These are phyloP conservation scores for Papilio aristodemus DNA, from an alignment of 1,140 invertebrate genomes.

Conservation along the genomic window DNA sequence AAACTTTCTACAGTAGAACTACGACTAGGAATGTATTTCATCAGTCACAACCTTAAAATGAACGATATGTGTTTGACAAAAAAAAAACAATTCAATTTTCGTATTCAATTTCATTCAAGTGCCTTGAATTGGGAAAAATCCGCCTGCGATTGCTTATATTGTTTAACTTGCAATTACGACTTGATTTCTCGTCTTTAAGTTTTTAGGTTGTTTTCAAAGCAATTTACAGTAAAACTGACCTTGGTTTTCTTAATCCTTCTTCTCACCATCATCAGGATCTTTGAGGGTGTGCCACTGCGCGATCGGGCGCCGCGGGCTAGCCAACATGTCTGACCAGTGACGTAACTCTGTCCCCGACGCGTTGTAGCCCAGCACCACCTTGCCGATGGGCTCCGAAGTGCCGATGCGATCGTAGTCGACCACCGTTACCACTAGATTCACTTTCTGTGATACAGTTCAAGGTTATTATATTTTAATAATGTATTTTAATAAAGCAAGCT, in stretches of 20 bases:
- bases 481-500: background rate
- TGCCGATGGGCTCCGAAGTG: slow-evolving; percentile 99
- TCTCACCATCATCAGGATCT: slow-evolving; percentile 96
- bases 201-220: too few relatives aligned
- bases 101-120: too few relatives aligned
- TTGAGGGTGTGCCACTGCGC: slow-evolving; percentile 99
- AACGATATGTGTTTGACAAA: too few relatives aligned
- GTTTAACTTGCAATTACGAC: too few relatives aligned
- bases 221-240: slow-evolving; percentile 29
- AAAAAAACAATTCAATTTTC: too few relatives aligned
- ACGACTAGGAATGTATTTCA: too few relatives aligned
- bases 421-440: slow-evolving; percentile 98
- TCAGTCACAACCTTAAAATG: slow-evolving; percentile 28
- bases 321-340: slow-evolving; percentile 99
- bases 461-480: slow-evolving; percentile 27
- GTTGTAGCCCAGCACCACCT: slow-evolving; percentile 97
- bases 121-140: too few relatives aligned
- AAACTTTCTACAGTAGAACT: too few relatives aligned
- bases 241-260: slow-evolving; percentile 86
- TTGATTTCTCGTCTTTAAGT: too few relatives aligned
- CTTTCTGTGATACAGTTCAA: slow-evolving; percentile 91
- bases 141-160: too few relatives aligned
- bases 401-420: slow-evolving; percentile 99
- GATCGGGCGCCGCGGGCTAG: slow-evolving; percentile 98
- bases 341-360: slow-evolving; percentile 98